Percentiles rank a stretch among this genome's conserved stretches.
These are phyloP conservation scores for Synergus laeviventris DNA, from an alignment of 2,888 invertebrate genomes.

Conservation along the genomic window DNA sequence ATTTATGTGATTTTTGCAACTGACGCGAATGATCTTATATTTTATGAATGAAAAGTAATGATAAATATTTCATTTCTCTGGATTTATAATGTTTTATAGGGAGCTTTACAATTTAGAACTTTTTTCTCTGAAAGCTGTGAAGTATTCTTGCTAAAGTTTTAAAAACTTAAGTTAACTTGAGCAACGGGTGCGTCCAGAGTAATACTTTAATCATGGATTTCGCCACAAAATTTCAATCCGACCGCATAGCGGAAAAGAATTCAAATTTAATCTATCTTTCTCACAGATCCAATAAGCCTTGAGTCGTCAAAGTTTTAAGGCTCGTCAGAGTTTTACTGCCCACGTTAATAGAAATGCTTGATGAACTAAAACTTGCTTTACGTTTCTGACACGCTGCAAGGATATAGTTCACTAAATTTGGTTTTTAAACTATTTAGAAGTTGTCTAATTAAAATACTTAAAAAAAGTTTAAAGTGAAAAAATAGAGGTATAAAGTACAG, in stretches of 20 bases:
- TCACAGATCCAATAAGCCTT: slow-evolving; percentile 7
- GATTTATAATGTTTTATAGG: neutral
- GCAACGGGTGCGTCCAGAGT: neutral
- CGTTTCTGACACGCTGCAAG: neutral
- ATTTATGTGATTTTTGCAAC: neutral
- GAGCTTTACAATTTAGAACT: neutral
- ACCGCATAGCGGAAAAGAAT: slow-evolving; percentile 10
- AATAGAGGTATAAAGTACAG: neutral
- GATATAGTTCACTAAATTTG: neutral
- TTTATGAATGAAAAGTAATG: neutral
- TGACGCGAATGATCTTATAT: neutral
- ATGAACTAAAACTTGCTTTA: neutral
- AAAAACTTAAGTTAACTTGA: neutral
- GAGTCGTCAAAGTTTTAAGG: slow-evolving; percentile 27
- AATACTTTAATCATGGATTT: neutral
- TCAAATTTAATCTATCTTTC: neutral
- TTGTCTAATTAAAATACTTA: neutral
- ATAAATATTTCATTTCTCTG: neutral
- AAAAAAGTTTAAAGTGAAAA: too few species aligned
- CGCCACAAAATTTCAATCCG: slow-evolving; percentile 5
- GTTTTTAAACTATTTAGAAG: neutral
- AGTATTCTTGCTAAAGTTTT: neutral
- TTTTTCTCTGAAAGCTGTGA: neutral
- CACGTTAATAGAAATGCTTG: slow-evolving; percentile 12
- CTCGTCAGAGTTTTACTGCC: slow-evolving; percentile 26